Conservation (phyloP, 2,888 invertebrate genomes). For the Microctonus brassicae region DNA sequence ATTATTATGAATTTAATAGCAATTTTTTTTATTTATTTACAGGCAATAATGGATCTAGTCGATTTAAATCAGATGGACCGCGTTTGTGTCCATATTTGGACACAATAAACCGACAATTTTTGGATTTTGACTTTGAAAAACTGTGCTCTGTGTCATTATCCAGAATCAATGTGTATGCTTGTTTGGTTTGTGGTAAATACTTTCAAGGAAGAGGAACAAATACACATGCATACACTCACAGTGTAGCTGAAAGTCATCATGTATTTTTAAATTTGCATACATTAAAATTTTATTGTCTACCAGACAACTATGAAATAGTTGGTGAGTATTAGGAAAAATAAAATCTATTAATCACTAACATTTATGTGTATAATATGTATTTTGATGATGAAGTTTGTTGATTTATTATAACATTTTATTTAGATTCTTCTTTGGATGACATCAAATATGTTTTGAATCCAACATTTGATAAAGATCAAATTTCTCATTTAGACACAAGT, state of each 20-base stretch:
- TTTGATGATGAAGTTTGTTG: too few species aligned
- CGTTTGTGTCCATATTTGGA: conserved; percentile 96
- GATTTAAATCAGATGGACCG: conserved; percentile 49
- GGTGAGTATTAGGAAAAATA: conserved; percentile 78
- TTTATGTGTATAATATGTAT: too few species aligned
- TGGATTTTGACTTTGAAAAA: conserved; percentile 99
- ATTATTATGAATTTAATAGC: too few species aligned
- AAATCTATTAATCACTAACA: too few species aligned
- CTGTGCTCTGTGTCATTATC: conserved; percentile 97
- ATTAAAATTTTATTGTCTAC: conserved; percentile 97
- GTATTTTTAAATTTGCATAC: conserved; percentile 97
- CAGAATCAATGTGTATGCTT: conserved; percentile 99
- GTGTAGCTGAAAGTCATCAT: conserved; percentile 97
- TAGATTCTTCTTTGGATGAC: conserved; percentile 97
- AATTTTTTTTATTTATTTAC: conserved; percentile 7
- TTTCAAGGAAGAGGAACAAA: conserved; percentile 97
- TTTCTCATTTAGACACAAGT: conserved; percentile 82
- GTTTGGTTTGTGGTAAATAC: conserved; percentile 99
- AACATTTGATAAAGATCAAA: conserved; percentile 89
- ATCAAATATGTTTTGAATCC: conserved; percentile 99
- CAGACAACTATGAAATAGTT: conserved; percentile 99
- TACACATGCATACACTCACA: conserved; percentile 99
- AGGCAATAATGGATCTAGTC: conserved; percentile 35
- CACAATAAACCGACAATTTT: conserved; percentile 95
- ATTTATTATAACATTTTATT: too few species aligned